Evolutionary conservation across 37 sponge, comb jelly and placozoan genomes (phyloP).

Genomic region (Bolinopsis microptera): DNA sequence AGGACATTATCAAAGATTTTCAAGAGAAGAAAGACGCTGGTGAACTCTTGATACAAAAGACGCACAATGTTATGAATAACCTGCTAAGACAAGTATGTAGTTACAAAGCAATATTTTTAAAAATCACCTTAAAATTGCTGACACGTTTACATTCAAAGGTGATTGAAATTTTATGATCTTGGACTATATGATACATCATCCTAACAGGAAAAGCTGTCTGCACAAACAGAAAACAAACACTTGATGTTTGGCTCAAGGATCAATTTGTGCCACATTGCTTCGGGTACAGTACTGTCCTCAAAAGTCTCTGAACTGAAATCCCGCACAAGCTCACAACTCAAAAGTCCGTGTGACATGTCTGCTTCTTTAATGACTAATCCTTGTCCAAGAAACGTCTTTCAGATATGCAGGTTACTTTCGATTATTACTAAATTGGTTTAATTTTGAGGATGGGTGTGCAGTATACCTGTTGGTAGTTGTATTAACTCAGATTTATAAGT

Average conservation of each 20-base stretch:
- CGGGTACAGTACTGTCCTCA: constrained; percentile 77
- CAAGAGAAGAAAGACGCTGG: constrained; percentile 92
- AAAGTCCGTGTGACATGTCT: constrained; percentile 71
- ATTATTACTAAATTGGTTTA: background rate
- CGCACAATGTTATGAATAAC: constrained; percentile 80
- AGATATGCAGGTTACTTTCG: constrained; percentile 75
- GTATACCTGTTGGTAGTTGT: too few relatives aligned
- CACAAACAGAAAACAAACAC: background rate
- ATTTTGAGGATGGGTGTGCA: too few relatives aligned
- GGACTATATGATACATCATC: background rate
- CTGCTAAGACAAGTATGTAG: constrained; percentile 77
- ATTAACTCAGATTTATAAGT: too few relatives aligned
- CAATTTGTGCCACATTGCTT: constrained; percentile 75
- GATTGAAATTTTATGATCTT: background rate
- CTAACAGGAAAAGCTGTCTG: constrained; percentile 30
- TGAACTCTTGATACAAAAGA: constrained; percentile 83
- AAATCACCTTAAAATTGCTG: background rate
- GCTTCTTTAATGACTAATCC: constrained; percentile 73
- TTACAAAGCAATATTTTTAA: background rate
- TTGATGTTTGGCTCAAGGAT: constrained; percentile 80
- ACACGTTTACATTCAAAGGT: background rate
- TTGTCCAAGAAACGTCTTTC: constrained; percentile 85
- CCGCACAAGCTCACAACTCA: background rate
- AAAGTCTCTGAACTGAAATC: constrained; percentile 76
- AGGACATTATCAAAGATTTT: constrained; percentile 94